Evolutionary conservation across 2,888 invertebrate genomes (phyloP).

Genomic region (Ormyrus labotus): DNA sequence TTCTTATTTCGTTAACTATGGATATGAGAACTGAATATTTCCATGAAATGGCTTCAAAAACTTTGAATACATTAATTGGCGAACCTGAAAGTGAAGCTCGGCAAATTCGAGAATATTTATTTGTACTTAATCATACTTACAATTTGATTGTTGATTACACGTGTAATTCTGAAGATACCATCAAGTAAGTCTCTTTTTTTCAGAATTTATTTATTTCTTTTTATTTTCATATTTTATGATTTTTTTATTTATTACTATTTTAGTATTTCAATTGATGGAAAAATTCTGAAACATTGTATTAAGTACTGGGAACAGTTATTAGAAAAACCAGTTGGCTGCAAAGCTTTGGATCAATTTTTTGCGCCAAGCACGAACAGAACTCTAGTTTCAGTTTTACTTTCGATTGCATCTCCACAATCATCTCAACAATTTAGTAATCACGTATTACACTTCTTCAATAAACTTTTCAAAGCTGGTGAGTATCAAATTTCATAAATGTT

Average conservation of each 20-base stretch:
- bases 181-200: conserved; percentile 65
- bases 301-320: conserved; percentile 92
- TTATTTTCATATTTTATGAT: conserved; percentile 5
- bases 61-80: conserved; percentile 81
- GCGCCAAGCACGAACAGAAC: conserved; percentile 81
- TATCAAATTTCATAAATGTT: conserved; percentile 70
- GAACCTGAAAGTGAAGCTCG: conserved; percentile 82
- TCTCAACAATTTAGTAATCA: conserved; percentile 85
- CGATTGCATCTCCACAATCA: conserved; percentile 86
- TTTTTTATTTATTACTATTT: not conserved
- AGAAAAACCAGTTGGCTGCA: conserved; percentile 87
- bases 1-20: conserved; percentile 86
- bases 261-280: conserved; percentile 78
- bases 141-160: conserved; percentile 82
- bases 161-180: conserved; percentile 68
- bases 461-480: conserved; percentile 82
- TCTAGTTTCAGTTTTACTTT: conserved; percentile 87
- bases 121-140: conserved; percentile 83
- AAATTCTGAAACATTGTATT: conserved; percentile 82
- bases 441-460: conserved; percentile 88
- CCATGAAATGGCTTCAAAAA: conserved; percentile 80
- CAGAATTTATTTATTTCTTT: not conserved
- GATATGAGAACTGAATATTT: conserved; percentile 87
- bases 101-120: conserved; percentile 81
- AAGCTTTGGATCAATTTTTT: conserved; percentile 90